Conservation (phyloP, 2,888 invertebrate genomes). For the Callyntrura sp. region DNA sequence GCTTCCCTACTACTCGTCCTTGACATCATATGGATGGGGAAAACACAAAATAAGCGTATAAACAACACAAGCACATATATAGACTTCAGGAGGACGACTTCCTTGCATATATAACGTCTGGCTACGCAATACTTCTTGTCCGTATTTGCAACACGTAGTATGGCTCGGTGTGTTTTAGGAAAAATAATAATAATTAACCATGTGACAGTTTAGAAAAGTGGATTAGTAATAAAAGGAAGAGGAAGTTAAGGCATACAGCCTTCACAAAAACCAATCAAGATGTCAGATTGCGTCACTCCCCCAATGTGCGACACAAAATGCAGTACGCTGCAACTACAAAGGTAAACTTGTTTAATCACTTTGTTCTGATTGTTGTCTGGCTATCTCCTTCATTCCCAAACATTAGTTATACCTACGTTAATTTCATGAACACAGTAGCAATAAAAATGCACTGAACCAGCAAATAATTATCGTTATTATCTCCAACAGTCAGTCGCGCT, state of each 20-base stretch:
- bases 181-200: not conserved
- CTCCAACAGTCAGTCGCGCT: not conserved
- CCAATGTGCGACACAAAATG: not conserved
- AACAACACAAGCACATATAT: too few species aligned
- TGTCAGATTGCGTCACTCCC: not conserved
- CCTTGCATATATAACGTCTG: not conserved
- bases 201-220: not conserved
- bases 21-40: conserved; percentile 38
- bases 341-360: not conserved
- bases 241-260: not conserved
- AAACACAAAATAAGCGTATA: not conserved
- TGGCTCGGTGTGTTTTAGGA: not conserved
- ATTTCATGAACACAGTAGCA: not conserved
- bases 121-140: not conserved
- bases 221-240: not conserved
- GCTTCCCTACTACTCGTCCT: conserved; percentile 23
- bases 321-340: not conserved
- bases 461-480: conserved; percentile 1
- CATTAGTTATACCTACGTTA: not conserved
- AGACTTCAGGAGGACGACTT: too few species aligned
- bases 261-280: not conserved
- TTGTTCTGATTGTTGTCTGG: too few species aligned
- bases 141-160: too few species aligned
- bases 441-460: conserved; percentile 5
- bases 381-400: not conserved